Evolutionary conservation across 1,140 invertebrate species (phyloP), one percentile per base, ranked within the genome.

Genomic region (Medauroidea extradentata): DNA sequence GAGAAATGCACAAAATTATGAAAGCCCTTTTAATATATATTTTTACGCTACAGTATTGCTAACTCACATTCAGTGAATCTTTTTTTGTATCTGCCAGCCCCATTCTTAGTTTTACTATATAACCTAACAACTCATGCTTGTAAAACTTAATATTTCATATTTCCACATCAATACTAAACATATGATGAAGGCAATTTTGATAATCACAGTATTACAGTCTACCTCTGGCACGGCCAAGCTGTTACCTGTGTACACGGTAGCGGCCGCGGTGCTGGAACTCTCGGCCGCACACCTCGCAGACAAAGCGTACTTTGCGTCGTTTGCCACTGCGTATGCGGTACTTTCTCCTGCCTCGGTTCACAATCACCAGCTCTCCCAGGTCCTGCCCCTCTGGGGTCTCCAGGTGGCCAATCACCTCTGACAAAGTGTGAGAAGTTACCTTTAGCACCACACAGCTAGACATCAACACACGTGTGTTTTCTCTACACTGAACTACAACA

Each of bases 351-450:
- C 77, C 77, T 60, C 79, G 80, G 69, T 83, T 81, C 1, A 84
- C 75, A 18, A 83, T 77, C 3, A 87, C 80, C 9, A 82, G 73
- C 68, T 86, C 80, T 2, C 82, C 84, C 23, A 85, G 68, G 65
- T 80, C 76, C 62, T 78, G 75, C 19, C 81, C 82, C 60, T 83
- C 79, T 55, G 76, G 66, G n/a, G 78, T 77, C 71, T 85, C 83
- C 41, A 85, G 72, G 63, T 85, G 84, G 1, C 85, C 86, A 64
- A 88, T 86, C 25, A 86, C 73, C 70, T 85, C 80, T 76, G 57
- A 29, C 59, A 53, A 55, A 48, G 3, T 11, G 19, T 29, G 11
- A 8, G 18, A 43, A 54, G 18, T 18, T 4, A 59, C 13, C 23
- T 13, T 14, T 43, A 34, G 29, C 29, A 11, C 29, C 29, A 34